Evolutionary conservation across 2,888 invertebrate genomes (phyloP), one percentile per base, ranked within the genome.

Genomic region (Chydorus sphaericus): DNA sequence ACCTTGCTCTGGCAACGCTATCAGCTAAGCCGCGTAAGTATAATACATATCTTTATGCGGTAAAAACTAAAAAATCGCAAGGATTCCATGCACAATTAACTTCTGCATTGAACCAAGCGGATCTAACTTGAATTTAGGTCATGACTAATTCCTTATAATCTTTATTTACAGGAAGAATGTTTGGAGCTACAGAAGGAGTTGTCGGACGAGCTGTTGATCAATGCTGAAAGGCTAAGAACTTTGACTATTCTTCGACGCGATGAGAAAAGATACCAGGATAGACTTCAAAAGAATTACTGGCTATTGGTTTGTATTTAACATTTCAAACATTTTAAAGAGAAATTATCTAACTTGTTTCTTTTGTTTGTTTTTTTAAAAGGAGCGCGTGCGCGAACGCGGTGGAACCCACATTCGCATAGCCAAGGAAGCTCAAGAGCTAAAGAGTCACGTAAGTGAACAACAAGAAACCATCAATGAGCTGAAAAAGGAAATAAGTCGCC

Each of bases 391-490:
- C 1, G 44, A 44, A 44, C 44, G 44, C n/a, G 44, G 44, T 16
- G 28, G 44, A 44, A 44, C 44, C n/a, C 44, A 44, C 26, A 44
- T 44, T 10, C 44, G 44, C 23, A 44, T 44, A 5, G 44, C 44
- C 5, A 44, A 28, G 26, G 44, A 44, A 44, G 44, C 44, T 20
- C 44, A 44, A 44, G 44, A 44, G 14, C 26, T 44, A 4, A 44
- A 44, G 18, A 23, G 44, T 5, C 28, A 44, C 44, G 44, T 44
- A 20, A 28, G 28, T 16, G 44, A 44, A 23, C 44, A 44, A 10
- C 23, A 23, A 16, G 44, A 44, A n/a, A 44, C 44, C 7, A 44
- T 44, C 28, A 28, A 26, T 20, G 26, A 44, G 28, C 10, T 44
- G 7, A 44, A 44, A 44, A 44, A 44, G 10, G 44, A 44, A 14